A percentile compares a stretch with the other conserved stretches of the same genome.
Evolutionary conservation across 2,113 vertebrate genomes (phyloP).

Genomic region (Cyprinodon tularosa): DNA sequence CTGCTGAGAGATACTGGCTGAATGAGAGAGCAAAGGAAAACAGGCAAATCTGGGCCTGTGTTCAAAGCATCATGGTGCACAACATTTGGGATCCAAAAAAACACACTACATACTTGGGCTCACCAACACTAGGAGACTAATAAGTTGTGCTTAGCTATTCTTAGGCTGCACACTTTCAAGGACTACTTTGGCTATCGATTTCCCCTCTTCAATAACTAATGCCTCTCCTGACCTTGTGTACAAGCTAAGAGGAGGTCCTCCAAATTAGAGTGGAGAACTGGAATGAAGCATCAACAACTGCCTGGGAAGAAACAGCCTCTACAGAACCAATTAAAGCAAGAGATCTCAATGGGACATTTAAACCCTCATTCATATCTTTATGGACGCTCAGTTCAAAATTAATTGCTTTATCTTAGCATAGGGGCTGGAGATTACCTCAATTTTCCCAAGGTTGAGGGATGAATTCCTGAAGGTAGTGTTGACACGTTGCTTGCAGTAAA

Average conservation of each 20-base stretch:
- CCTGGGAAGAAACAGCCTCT: conserved; percentile 61
- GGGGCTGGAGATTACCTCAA: conserved; percentile 3
- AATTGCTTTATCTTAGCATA: conserved; percentile 39
- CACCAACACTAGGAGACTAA: conserved; percentile 4
- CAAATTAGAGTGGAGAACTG: conserved; percentile 39
- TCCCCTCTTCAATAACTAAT: conserved; percentile 66
- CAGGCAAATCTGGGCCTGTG: not conserved
- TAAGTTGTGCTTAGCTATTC: conserved; percentile 53
- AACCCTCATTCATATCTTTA: conserved; percentile 35
- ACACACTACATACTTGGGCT: not conserved
- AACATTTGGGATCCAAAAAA: not conserved
- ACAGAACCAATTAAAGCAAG: conserved; percentile 53
- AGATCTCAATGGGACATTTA: conserved; percentile 52
- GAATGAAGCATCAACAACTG: conserved; percentile 66
- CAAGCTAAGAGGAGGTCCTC: conserved; percentile 53
- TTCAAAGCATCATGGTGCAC: not conserved
- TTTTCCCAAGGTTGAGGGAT: not conserved
- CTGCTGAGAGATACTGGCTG: no score
- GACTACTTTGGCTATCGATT: conserved; percentile 71
- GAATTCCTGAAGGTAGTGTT: not conserved
- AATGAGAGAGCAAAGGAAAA: no score
- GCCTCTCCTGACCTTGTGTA: conserved; percentile 66
- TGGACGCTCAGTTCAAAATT: conserved; percentile 38
- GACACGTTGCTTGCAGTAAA: not conserved
- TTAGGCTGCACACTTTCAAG: conserved; percentile 38